Evolutionary conservation across 2,797 vertebrate genomes (phyloP), one percentile per base, ranked within the genome.

Genomic region (Sciurus vulgaris): DNA sequence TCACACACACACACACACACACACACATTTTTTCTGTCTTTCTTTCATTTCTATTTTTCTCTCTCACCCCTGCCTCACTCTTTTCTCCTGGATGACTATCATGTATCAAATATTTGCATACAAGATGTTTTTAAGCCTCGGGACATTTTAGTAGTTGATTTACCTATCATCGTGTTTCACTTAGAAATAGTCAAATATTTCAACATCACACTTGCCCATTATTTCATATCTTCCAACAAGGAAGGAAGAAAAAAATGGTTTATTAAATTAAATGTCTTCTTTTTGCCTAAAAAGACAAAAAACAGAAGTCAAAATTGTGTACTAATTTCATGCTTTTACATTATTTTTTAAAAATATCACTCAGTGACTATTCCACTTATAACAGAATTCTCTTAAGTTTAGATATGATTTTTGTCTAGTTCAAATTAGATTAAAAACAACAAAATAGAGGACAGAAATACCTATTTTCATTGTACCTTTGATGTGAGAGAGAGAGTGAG

Each of bases 181-280:
- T 54, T 92, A 70, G 14, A 90, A 90, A 90, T 12, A 81, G 35
- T n/a, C 30, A 91, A 77, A 54, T 86, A 84, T 65, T 90, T 70
- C 67, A 88, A 47, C 15, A 47, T 63, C 22, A 51, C 26, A 93
- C 2, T 82, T 44, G 11, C 22, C 7, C 47, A 54, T 7, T 89
- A 47, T 30, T 74, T 95, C 20, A 88, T 78, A 63, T 76, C 15
- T 85, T 18, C 51, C 59, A 61, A 61, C 22, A 61, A 24, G 8
- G 24, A 61, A 59, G 56, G 24, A 26, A 61, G 59, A 61, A 61
- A 61, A 81, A 59, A 35, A 1, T 83, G 8, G n/a, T 83, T 86
- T 70, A 61, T 33, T 83, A 91, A 83, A 86, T 22, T 18, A 18
- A 18, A 54, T 54, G 51, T 18, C 18, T 54, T 54, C 20, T 54